phyloP scores from a whole-genome alignment of 2,113 vertebrate genomes.

The Misgurnus anguillicaudatus region DNA sequence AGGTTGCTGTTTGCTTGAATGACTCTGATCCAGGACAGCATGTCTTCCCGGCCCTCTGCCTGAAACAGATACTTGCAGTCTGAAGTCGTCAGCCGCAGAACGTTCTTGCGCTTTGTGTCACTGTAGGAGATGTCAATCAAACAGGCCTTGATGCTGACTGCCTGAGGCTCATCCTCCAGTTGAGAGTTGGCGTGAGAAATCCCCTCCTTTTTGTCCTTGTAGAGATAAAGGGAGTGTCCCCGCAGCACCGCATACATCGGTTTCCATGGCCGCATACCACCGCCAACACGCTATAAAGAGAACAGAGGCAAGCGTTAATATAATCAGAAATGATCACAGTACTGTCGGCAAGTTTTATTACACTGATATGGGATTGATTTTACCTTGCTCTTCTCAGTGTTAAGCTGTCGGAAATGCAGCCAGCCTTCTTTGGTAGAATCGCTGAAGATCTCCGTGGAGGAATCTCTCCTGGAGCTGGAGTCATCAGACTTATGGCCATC shows the following conservation, averaged over 20 bases:
- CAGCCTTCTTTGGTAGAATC: conserved; percentile 91
- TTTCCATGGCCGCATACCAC: conserved; percentile 93
- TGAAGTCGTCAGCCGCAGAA: conserved; percentile 92
- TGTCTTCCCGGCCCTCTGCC: conserved; percentile 94
- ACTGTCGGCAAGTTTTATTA: no score
- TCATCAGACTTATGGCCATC: conserved; percentile 87
- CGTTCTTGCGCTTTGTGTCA: conserved; percentile 97
- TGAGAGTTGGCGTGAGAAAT: conserved; percentile 73
- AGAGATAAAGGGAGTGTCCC: conserved; percentile 88
- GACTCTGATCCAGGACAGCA: conserved; percentile 94
- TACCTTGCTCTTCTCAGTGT: conserved; percentile 95
- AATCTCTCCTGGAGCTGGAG: conserved; percentile 87
- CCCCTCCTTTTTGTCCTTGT: conserved; percentile 91
- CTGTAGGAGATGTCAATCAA: conserved; percentile 98
- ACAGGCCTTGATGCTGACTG: conserved; percentile 92
- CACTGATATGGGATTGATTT: not conserved
- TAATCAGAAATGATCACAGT: no score
- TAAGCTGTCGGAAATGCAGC: conserved; percentile 88
- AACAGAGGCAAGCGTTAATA: not conserved
- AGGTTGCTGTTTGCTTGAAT: conserved; percentile 94
- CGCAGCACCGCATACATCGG: conserved; percentile 91
- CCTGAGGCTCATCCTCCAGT: conserved; percentile 83
- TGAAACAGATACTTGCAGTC: conserved; percentile 96
- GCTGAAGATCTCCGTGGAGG: conserved; percentile 87
- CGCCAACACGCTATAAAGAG: conserved; percentile 81